Conservation (phyloP, 2,888 invertebrate species). For the Anoplius nigerrimus region DNA sequence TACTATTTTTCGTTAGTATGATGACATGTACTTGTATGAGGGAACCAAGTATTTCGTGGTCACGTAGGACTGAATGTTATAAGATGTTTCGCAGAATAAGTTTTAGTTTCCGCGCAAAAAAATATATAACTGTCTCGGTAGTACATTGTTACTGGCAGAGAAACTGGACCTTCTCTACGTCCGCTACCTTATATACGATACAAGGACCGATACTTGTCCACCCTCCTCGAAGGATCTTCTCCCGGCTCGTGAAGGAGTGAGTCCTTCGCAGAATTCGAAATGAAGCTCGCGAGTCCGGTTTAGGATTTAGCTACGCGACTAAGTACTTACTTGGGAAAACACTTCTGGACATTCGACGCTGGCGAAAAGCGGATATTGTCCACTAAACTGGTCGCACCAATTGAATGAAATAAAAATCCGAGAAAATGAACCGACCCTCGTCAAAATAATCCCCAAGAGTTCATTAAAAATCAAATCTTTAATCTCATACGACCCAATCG, state of each 20-base stretch:
- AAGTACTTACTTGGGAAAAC: constrained; percentile 53
- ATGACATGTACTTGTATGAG: no score
- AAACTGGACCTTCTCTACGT: no score
- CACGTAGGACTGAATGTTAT: no score
- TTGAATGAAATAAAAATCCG: constrained; percentile 42
- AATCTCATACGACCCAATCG: no score
- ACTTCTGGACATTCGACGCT: constrained; percentile 11
- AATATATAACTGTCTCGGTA: no score
- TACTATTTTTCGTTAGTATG: no score
- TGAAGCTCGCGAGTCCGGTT: constrained; percentile 40
- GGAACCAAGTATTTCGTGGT: no score
- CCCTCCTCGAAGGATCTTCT: background rate
- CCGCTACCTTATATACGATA: background rate
- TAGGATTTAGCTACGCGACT: constrained; percentile 49
- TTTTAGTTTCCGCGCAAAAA: no score
- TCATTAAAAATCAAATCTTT: constrained; percentile 5
- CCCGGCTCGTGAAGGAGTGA: constrained; percentile 21
- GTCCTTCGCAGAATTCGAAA: constrained; percentile 45
- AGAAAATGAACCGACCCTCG: constrained; percentile 21
- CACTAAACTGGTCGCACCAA: constrained; percentile 20
- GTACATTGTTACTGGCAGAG: no score
- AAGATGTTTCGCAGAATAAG: no score
- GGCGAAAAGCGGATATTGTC: constrained; percentile 24
- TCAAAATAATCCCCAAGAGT: constrained; percentile 38
- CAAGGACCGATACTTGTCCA: background rate